Conservation (phyloP, 2,113 vertebrate species). For the Pteronura brasiliensis region DNA sequence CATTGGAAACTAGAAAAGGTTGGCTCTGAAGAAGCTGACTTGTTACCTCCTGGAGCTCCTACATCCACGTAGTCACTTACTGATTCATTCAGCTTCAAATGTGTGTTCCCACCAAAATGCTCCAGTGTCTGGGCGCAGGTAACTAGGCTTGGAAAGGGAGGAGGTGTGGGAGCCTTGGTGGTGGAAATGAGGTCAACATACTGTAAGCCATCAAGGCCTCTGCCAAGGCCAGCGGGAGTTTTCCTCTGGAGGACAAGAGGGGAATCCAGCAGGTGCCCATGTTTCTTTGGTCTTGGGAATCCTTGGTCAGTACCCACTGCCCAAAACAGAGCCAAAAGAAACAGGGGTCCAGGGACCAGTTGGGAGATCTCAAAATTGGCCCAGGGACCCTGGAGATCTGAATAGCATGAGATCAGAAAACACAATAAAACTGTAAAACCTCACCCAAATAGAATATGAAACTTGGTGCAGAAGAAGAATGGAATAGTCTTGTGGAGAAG, state of each 20-base stretch:
- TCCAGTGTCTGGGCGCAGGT: neutral
- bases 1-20: too few species aligned
- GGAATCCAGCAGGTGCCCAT: too few species aligned
- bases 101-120: neutral
- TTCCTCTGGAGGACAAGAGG: neutral
- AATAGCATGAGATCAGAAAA: neutral
- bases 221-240: neutral
- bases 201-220: neutral
- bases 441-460: neutral
- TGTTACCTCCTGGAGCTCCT: neutral
- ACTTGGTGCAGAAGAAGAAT: neutral
- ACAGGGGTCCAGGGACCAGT: neutral
- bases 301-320: neutral
- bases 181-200: neutral
- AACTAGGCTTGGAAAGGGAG: neutral
- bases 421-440: neutral
- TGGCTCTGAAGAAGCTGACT: too few species aligned
- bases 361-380: neutral
- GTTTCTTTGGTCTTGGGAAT: neutral
- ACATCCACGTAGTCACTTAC: neutral
- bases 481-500: neutral
- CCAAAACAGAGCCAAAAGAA: neutral
- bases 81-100: neutral
- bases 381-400: neutral
- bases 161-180: accelerated